Evolutionary conservation across 2,888 invertebrate genomes (phyloP), one percentile per base, ranked within the genome.

Genomic region (Sympetrum striolatum): DNA sequence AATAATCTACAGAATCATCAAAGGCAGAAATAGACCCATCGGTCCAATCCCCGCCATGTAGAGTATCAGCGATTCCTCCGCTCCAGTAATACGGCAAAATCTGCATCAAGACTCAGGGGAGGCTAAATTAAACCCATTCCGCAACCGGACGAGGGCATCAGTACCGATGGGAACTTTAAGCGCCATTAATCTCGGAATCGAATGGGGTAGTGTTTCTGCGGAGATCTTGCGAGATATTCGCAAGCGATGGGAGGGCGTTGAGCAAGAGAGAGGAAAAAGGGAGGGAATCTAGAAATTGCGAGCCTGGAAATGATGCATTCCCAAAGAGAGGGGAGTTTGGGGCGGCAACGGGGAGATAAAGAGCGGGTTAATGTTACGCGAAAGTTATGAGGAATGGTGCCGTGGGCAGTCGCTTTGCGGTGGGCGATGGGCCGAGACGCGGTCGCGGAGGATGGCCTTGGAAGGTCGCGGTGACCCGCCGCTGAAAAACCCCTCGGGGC

Each of bases 381-480:
- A 73, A 73, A 73, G 31, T 25, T 25, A 25, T 31, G 18, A 22
- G 44, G 12, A 44, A n/a, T 44, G 44, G 5, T 4, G 81, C 25
- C 44, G 18, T 25, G 73, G 80, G 80, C 31, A 35, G 80, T 14
- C 35, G 18, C 86, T 37, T 60, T 35, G 31, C 31, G 58, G 86
- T 6, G 64, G 60, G 60, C 82, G 82, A 82, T 82, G 82, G 35
- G 58, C 35, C 86, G 86, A 86, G 60, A 86, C 86, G 86, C 60
- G 60, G 37, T 86, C 25, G 58, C 37, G 60, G n/a, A 31, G 60
- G 64, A 37, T 86, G 86, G 86, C 86, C 86, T 86, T 86, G 86
- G 86, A 86, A 86, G 86, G 86, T 86, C 86, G 86, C 86, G 64
- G 86, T 37, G 31, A 35, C 86, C 86, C 60, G 58, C 73, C 73